Conservation (phyloP, 2,797 vertebrate species). For the Ibycter americanus region DNA sequence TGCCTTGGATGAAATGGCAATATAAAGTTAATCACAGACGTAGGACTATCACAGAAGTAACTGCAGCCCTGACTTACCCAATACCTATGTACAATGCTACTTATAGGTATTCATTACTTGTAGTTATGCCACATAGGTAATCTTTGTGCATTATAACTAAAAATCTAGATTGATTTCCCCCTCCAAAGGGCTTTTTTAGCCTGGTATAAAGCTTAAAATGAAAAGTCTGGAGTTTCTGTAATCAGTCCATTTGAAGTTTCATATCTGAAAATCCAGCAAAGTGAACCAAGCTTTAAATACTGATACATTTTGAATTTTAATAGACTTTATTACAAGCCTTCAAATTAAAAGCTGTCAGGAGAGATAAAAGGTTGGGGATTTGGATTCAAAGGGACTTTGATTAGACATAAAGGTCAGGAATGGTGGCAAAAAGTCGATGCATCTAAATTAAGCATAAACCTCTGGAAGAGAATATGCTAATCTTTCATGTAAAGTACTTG, state of each 20-base stretch:
- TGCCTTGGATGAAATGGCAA: neutral
- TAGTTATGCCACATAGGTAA: neutral
- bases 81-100: neutral
- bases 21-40: neutral
- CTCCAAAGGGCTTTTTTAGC: neutral
- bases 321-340: constrained; percentile 72
- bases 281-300: constrained; percentile 30
- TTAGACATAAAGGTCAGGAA: constrained; percentile 74
- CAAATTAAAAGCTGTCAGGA: constrained; percentile 75
- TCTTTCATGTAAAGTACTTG: constrained; percentile 72
- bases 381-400: constrained; percentile 72
- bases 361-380: constrained; percentile 70
- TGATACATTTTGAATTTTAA: constrained; percentile 66
- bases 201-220: neutral
- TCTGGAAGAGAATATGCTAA: constrained; percentile 75
- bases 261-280: constrained; percentile 43
- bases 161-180: neutral
- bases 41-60: neutral
- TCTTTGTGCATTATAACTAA: neutral
- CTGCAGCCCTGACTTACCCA: neutral
- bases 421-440: constrained; percentile 64
- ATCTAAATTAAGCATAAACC: constrained; percentile 75
- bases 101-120: neutral
- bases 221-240: constrained; percentile 4
- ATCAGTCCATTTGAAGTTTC: constrained; percentile 38